Evolutionary conservation across 1,140 invertebrate species (phyloP).

Genomic region (Tetramorium simillimum): DNA sequence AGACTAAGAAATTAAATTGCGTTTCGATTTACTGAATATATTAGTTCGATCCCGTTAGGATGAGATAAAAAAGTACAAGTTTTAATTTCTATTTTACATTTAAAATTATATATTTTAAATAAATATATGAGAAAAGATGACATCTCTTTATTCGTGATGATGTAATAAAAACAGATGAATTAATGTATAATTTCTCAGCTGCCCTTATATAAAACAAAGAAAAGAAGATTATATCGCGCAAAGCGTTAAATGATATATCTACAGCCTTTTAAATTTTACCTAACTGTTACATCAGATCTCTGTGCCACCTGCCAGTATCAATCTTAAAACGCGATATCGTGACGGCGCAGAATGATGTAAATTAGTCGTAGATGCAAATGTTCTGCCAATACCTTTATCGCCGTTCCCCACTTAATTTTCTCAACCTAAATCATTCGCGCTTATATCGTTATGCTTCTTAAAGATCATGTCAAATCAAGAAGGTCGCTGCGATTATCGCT

Average conservation of each 20-base stretch:
- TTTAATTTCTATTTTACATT: neutral
- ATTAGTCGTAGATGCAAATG: constrained; percentile 22
- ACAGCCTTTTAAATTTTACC: neutral
- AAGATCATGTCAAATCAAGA: constrained; percentile 52
- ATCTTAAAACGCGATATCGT: neutral
- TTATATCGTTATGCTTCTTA: constrained; percentile 21
- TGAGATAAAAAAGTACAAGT: neutral
- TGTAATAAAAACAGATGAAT: neutral
- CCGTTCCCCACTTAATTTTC: neutral
- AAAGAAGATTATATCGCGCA: neutral
- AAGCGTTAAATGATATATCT: neutral
- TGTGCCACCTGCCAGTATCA: neutral
- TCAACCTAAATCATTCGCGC: neutral
- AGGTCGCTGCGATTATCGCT: constrained; percentile 44
- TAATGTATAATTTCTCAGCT: neutral
- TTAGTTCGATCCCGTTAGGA: neutral
- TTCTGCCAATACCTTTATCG: constrained; percentile 35
- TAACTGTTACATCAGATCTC: constrained; percentile 17
- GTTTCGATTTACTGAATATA: neutral
- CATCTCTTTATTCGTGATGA: neutral
- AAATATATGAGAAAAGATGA: neutral
- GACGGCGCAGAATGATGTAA: neutral
- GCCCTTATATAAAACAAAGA: neutral
- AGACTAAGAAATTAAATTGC: neutral
- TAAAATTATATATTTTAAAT: neutral